Evolutionary conservation across 2,797 vertebrate species (phyloP).

Genomic region (Myiotriccus ornatus): DNA sequence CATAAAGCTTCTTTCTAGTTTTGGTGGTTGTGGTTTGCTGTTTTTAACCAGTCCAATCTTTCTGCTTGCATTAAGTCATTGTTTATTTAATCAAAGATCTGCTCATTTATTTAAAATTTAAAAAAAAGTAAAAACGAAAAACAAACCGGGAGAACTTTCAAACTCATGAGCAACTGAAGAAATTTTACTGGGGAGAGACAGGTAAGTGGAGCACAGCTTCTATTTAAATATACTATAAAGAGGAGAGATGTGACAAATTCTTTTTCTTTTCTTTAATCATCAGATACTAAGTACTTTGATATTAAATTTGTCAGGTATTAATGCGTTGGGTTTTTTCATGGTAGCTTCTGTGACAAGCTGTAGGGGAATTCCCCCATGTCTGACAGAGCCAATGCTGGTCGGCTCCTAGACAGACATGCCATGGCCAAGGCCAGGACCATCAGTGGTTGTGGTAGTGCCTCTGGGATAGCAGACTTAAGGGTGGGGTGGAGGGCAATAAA

Average conservation of each 20-base stretch:
- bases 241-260: background rate
- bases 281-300: background rate
- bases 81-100: conserved; percentile 22
- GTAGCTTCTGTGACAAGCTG: background rate
- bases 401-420: background rate
- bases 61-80: background rate
- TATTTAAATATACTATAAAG: background rate
- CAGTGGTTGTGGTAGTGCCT: background rate
- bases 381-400: background rate
- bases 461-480: too few species aligned
- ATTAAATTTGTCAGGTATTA: background rate
- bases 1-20: conserved; percentile 2
- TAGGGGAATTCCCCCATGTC: background rate
- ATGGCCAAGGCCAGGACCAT: background rate
- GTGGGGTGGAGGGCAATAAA: background rate
- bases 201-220: background rate
- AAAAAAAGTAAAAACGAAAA: background rate
- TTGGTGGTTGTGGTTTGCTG: background rate
- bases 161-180: background rate
- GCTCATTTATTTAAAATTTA: background rate
- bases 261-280: background rate
- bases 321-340: background rate
- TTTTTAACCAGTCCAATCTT: background rate
- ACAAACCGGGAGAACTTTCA: background rate
- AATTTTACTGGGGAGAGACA: background rate